Percentiles rank a stretch among this genome's conserved stretches.
phyloP scores from a whole-genome alignment of 2,888 invertebrate species.

The Bombylius major region DNA sequence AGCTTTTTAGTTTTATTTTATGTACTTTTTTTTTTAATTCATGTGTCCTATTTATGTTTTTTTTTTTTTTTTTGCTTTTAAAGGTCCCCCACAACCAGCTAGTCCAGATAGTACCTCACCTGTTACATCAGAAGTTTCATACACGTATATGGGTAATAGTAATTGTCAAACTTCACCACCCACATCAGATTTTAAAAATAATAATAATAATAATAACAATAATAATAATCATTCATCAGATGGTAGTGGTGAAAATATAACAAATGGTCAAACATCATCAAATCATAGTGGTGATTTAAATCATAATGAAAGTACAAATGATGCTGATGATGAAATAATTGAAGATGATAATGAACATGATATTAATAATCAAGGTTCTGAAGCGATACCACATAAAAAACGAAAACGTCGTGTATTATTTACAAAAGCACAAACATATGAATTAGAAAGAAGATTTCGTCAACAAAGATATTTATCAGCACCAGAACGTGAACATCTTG shows the following conservation, averaged over 20 bases:
- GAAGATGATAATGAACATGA: slow-evolving; percentile 41
- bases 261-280: slow-evolving; percentile 20
- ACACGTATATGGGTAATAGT: slow-evolving; percentile 33
- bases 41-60: neutral
- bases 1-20: neutral
- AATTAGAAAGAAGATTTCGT: slow-evolving; percentile 84
- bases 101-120: slow-evolving; percentile 81
- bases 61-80: slow-evolving; percentile 11
- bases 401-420: slow-evolving; percentile 93
- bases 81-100: slow-evolving; percentile 52
- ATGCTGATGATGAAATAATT: slow-evolving; percentile 38
- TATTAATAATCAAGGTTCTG: slow-evolving; percentile 26
- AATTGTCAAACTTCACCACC: slow-evolving; percentile 32
- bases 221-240: slow-evolving; percentile 9
- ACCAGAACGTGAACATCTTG: slow-evolving; percentile 93
- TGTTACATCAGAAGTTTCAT: slow-evolving; percentile 61
- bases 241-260: slow-evolving; percentile 19
- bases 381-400: slow-evolving; percentile 58
- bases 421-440: slow-evolving; percentile 95
- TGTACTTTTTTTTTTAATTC: neutral
- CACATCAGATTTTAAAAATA: slow-evolving; percentile 31
- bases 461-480: slow-evolving; percentile 96
- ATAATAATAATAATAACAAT: slow-evolving; percentile 17
- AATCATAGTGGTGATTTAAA: slow-evolving; percentile 8
- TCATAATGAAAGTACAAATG: slow-evolving; percentile 26